Percentiles rank a stretch among this genome's conserved stretches.
Evolutionary conservation across 2,888 invertebrate species (phyloP).

Genomic region (Alentia gelatinosa): DNA sequence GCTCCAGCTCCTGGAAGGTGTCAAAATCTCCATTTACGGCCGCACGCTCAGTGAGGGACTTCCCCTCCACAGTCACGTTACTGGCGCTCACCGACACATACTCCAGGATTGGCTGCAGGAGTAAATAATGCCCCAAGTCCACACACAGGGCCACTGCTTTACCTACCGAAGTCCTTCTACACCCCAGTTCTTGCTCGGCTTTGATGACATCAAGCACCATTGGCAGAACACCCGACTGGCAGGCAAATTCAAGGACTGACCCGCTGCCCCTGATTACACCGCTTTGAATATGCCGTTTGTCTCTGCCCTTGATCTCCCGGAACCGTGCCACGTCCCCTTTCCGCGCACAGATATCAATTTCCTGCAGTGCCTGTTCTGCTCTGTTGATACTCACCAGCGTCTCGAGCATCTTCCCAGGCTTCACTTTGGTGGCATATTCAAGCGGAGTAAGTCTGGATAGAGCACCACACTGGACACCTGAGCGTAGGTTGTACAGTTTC

Average conservation of each 20-base stretch:
- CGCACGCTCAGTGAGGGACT: neutral
- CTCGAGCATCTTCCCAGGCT: neutral
- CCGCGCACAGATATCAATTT: neutral
- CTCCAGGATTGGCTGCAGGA: neutral
- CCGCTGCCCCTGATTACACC: neutral
- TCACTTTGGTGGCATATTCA: neutral
- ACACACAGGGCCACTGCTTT: conserved; percentile 1
- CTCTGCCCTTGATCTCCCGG: neutral
- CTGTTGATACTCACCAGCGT: neutral
- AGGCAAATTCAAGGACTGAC: neutral
- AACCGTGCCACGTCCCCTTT: neutral
- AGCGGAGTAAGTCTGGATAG: neutral
- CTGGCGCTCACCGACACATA: neutral
- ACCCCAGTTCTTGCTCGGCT: neutral
- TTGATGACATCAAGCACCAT: conserved; percentile 25
- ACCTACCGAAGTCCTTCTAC: neutral
- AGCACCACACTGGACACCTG: neutral
- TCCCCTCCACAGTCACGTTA: neutral
- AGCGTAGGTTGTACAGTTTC: neutral
- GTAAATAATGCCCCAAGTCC: neutral
- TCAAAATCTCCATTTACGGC: conserved; percentile 7
- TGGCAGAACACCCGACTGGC: neutral
- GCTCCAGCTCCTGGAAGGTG: neutral
- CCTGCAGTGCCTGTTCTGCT: neutral
- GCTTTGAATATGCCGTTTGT: neutral